Percentiles rank a stretch among this genome's conserved stretches.
These are phyloP conservation scores for Choristoneura fumiferana DNA, from an alignment of 1,140 invertebrate genomes.

Conservation along the genomic window DNA sequence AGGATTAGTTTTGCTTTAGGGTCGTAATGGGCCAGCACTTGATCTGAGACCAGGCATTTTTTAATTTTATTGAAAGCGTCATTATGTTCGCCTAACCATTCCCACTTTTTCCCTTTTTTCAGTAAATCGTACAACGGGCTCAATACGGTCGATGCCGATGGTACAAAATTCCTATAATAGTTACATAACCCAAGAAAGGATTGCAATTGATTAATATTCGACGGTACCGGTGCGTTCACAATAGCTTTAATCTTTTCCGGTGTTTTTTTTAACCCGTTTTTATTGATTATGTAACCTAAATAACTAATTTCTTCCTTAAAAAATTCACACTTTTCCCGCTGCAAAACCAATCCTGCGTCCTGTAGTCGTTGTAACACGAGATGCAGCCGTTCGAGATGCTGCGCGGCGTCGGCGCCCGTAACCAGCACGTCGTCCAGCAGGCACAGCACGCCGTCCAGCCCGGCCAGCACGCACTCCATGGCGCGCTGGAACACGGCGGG, in stretches of 20 bases:
- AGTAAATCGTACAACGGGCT: background rate
- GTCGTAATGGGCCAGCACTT: background rate
- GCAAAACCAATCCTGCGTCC: too few species aligned
- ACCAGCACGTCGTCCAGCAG: too few species aligned
- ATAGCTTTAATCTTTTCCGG: background rate
- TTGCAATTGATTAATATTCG: background rate
- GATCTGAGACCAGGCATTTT: background rate
- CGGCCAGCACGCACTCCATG: too few species aligned
- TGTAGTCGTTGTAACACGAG: too few species aligned
- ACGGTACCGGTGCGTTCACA: background rate
- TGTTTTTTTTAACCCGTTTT: background rate
- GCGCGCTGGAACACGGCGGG: too few species aligned
- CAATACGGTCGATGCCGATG: background rate
- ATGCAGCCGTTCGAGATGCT: too few species aligned
- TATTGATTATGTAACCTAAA: background rate
- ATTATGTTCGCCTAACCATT: background rate
- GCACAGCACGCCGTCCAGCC: too few species aligned
- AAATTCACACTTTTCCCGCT: too few species aligned
- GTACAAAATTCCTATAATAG: background rate
- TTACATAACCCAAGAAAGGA: background rate
- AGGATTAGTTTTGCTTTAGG: background rate
- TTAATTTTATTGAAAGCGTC: background rate
- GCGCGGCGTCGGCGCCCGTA: too few species aligned
- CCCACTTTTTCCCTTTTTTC: background rate
- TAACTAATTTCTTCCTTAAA: background rate